Base-by-base conservation (phyloP, 2,797 vertebrate species). In the Scyliorhinus canicula region DNA sequence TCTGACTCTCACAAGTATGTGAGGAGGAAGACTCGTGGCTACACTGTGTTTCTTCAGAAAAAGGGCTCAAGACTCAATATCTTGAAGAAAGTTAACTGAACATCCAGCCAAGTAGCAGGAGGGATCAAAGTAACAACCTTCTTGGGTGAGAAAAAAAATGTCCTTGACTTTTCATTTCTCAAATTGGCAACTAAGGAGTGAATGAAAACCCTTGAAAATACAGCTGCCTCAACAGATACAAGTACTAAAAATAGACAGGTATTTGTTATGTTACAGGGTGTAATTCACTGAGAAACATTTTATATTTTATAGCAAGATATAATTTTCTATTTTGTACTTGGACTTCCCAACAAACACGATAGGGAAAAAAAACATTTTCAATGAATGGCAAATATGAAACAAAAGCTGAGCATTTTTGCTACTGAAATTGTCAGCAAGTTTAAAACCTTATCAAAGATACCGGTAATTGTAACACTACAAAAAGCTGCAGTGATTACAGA, bases 91-190 rank as follows among this genome's bases (percentile, higher is more conserved):
- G 31, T 55, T 44, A 82, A 8, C 40, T 24, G 44, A 44, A 47
- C 40, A 44, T 90, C 40, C 7, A 65, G 57, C 88, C n/a, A 40
- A 91, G 19, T 63, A 19, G 16, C 65, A 93, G n/a, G 57, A 65
- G 57, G 14, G 3, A 93, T 28, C 16, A 7, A 55, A n/a, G 31
- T 35, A 57, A 57, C 52, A 16, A n/a, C 44, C 35, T 60, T 12
- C 52, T n/a, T 31, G 12, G 4, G 28, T 4, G 4, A 55, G 19
- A 57, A 35, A 60, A 86, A 60, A 19, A 55, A 14, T 93, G n/a
- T 91, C 88, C 57, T 65, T 93, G 90, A 65, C n/a, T n/a, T 67
- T 93, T 93, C 24, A 93, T 67, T 65, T 65, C 57, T 44, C 19
- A 21, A 93, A 65, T 44, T 40, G 63, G 90, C 40, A 63, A 93